Percentiles rank a stretch among this genome's conserved stretches.
These are phyloP conservation scores for Coendou prehensilis DNA, from an alignment of 2,797 vertebrate species.

Conservation along the genomic window DNA sequence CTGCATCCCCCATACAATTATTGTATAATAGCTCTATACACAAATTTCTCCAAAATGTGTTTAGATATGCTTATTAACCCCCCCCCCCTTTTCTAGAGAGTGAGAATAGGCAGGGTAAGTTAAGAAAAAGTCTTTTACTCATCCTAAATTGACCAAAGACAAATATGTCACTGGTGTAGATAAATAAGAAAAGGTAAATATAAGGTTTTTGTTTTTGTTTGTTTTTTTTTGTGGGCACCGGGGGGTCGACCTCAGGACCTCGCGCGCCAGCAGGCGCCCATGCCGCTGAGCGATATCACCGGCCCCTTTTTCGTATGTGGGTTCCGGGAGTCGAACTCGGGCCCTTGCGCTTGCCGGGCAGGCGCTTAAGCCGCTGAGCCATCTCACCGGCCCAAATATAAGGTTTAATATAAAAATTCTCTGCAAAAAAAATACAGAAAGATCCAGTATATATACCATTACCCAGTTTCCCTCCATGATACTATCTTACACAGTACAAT, in stretches of 20 bases:
- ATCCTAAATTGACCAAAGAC: not conserved
- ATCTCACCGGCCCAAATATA: too few relatives aligned
- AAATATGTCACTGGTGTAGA: not conserved
- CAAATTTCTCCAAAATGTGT: not conserved
- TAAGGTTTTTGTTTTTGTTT: not conserved
- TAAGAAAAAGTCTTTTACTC: not conserved
- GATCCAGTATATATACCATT: not conserved
- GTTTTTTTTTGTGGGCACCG: too few relatives aligned
- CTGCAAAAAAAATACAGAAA: not conserved
- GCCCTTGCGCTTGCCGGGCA: too few relatives aligned
- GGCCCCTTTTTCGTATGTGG: too few relatives aligned
- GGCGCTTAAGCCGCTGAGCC: too few relatives aligned
- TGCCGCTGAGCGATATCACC: too few relatives aligned
- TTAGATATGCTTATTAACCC: constrained; percentile 29
- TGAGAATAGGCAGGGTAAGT: not conserved
- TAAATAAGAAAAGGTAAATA: not conserved
- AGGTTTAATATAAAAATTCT: not conserved
- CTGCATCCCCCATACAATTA: constrained; percentile 1
- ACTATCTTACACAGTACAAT: not conserved
- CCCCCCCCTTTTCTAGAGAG: not conserved
- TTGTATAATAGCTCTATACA: not conserved
- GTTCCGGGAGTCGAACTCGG: too few relatives aligned
- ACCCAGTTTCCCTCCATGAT: not conserved
- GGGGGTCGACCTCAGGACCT: too few relatives aligned
- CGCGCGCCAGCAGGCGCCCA: too few relatives aligned